These are phyloP conservation scores for Scylla paramamosain DNA, from an alignment of 1,140 invertebrate species.

Conservation along the genomic window DNA sequence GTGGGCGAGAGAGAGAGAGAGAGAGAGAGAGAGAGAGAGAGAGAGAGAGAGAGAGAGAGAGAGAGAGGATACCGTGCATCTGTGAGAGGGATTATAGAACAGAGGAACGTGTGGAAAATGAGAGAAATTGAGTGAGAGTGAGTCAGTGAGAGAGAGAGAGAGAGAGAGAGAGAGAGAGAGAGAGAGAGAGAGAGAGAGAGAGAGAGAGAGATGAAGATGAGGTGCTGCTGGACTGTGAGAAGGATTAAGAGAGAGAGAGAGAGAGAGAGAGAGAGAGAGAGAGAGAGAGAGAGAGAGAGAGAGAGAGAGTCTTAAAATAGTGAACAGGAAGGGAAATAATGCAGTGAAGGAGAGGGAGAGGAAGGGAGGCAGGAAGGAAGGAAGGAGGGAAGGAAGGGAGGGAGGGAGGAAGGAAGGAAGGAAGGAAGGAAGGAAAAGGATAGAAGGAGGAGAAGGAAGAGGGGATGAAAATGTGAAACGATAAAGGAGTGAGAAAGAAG, in stretches of 20 bases:
- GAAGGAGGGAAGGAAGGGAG: background rate
- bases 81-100: background rate
- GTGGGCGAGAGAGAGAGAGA: background rate
- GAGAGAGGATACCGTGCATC: background rate
- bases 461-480: background rate
- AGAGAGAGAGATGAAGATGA: background rate
- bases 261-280: background rate
- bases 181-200: background rate
- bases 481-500: background rate
- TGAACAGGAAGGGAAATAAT: background rate
- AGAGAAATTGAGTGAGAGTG: background rate
- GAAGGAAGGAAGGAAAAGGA: background rate
- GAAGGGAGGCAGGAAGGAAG: background rate
- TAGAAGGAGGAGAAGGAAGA: background rate
- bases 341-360: background rate
- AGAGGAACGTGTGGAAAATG: background rate
- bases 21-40: background rate
- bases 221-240: too few species aligned
- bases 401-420: background rate
- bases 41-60: background rate
- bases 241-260: too few species aligned
- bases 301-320: background rate
- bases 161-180: slow-evolving; percentile 7
- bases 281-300: background rate
- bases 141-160: background rate